Evolutionary conservation across 2,888 invertebrate species (phyloP), one percentile per base, ranked within the genome.

Genomic region (Mythimna loreyi): DNA sequence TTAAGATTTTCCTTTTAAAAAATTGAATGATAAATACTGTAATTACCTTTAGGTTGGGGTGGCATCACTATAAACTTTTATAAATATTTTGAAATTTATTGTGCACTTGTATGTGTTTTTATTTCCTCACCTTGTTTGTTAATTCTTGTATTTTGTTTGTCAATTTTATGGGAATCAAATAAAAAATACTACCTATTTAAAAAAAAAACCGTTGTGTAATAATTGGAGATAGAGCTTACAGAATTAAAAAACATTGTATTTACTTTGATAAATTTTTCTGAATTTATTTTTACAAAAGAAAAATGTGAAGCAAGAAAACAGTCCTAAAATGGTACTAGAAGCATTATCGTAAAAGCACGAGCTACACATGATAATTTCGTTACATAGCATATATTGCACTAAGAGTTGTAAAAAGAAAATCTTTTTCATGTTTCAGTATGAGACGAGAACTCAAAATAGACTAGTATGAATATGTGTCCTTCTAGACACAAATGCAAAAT

Each of bases 341-440:
- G 52, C 43, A 61, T 58, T 28, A 59, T 57, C 72, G 30, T 71
- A 77, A 77, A 76, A 53, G 47, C 50, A 33, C 28, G 23, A 6
- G 11, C n/a, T 23, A 28, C 30, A 25, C 45, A 36, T 75, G 23
- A 59, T 40, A 47, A 59, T 56, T 50, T 56, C 36, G 40, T 13
- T 16, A 40, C 40, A 40, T 40, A 40, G 13, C 21, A 59, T 33
- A 45, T 43, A 45, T 49, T 55, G 28, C 49, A 49, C 49, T 60
- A 28, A 21, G 40, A 23, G 53, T 57, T 75, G 68, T 49, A 71
- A 65, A 70, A 71, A 53, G 33, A 58, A 77, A 77, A 65, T 71
- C 33, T n/a, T 77, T 77, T 53, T 45, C 76, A 43, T 75, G 47
- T 70, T 45, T 30, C 21, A 23, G 19, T 28, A 16, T 36, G 7